Evolutionary conservation across 2,113 vertebrate genomes (phyloP).

Genomic region (Ammospiza caudacuta): DNA sequence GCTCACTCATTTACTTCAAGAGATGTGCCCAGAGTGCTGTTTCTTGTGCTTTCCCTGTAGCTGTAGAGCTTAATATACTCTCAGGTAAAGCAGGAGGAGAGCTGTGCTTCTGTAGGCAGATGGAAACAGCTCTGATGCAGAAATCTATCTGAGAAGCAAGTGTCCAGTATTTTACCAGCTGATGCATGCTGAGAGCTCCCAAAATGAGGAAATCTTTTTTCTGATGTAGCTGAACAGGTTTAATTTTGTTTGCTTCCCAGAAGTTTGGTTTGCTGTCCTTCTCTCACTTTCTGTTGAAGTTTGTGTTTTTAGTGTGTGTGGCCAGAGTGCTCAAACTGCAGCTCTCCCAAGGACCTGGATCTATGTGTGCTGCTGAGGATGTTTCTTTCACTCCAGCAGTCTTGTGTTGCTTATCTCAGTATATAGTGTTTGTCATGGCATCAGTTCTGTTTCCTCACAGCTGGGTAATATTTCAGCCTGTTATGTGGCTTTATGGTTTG

Average conservation of each 20-base stretch:
- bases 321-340: neutral
- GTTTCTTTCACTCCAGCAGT: neutral
- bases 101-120: neutral
- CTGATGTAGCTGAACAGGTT: neutral
- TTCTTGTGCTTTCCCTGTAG: neutral
- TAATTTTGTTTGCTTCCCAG: neutral
- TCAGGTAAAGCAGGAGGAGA: neutral
- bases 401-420: neutral
- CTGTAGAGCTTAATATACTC: neutral
- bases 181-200: neutral
- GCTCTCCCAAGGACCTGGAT: neutral
- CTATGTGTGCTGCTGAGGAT: neutral
- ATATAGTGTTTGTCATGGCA: neutral
- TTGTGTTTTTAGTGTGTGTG: neutral
- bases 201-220: neutral
- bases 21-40: neutral
- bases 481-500: neutral
- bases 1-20: neutral
- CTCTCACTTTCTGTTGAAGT: neutral
- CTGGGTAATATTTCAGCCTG: neutral
- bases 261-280: neutral
- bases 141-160: neutral
- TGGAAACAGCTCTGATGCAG: neutral
- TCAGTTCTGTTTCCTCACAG: neutral
- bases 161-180: neutral